These are phyloP conservation scores for Drosophila ambigua DNA, from an alignment of 1,140 invertebrate species.

Conservation along the genomic window DNA sequence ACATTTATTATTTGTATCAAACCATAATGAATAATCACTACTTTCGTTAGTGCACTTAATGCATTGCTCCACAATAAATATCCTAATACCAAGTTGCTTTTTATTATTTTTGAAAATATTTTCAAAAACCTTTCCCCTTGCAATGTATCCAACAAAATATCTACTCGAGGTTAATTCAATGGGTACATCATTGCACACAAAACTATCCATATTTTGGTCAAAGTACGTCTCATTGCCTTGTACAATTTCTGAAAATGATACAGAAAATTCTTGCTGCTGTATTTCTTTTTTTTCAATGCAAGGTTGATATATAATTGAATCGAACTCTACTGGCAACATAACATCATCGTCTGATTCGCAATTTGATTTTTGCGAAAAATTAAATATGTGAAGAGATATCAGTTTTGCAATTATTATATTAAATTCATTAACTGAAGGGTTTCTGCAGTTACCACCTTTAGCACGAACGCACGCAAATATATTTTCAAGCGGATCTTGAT, in stretches of 20 bases:
- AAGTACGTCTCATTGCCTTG: not conserved
- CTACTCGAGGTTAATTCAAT: slow-evolving; percentile 8
- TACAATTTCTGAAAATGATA: not conserved
- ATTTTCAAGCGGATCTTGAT: not conserved
- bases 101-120: too few relatives aligned
- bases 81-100: too few relatives aligned
- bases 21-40: too few relatives aligned
- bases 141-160: slow-evolving; percentile 10
- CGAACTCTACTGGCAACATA: not conserved
- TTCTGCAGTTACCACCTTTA: slow-evolving; percentile 9
- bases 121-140: not conserved
- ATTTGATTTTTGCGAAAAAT: not conserved
- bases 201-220: not conserved
- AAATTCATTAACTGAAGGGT: not conserved
- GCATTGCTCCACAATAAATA: too few relatives aligned
- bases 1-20: too few relatives aligned
- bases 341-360: not conserved
- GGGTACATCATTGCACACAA: slow-evolving; percentile 1
- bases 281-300: slow-evolving; percentile 3
- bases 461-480: not conserved
- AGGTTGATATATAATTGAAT: slow-evolving; percentile 5
- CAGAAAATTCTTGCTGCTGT: not conserved
- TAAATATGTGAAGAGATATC: slow-evolving; percentile 4
- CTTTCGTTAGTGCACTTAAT: too few relatives aligned
- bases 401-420: slow-evolving; percentile 6